Evolutionary conservation across 2,888 invertebrate genomes (phyloP), one percentile per base, ranked within the genome.

Genomic region (Dasysyrphus tricinctus): DNA sequence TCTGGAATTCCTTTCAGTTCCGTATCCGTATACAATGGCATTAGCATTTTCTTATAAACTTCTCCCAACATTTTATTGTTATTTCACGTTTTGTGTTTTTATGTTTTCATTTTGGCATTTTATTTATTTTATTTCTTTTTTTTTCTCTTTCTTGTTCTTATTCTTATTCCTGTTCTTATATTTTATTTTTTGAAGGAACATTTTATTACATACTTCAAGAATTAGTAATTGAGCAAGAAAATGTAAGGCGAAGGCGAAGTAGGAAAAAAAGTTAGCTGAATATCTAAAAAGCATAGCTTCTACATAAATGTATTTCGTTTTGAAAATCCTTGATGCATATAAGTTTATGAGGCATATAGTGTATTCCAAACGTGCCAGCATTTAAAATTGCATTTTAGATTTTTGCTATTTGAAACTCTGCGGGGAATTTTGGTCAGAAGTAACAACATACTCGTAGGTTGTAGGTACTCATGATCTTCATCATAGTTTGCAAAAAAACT

Each of bases 71-170:
- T 78, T 80, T 84, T 84, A 84, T 80, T 80, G 84, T 84, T 80
- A 80, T 80, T 80, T 84, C 70, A 72, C 57, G 80, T 80, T 84
- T 74, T 75, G 70, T 70, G 63, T 77, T 81, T 81, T 81, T 84
- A 80, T 84, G 83, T 80, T 84, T 84, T 80, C 75, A 84, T 84
- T 76, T 80, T 69, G 37, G 69, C 37, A 47, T 73, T 75, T 67
- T 75, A 47, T 59, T 80, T 70, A 61, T 69, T 49, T 65, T 72
- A 29, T 82, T 74, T 54, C n/a, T 73, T 57, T 67, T 16, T 16
- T 34, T 16, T 57, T 16, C 16, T 42, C 44, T 44, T 14, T 44
- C n/a, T 14, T 29, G 14, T 67, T 70, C 11, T 54, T 54, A 24
- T 70, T 49, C 34, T 44, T 72, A 34, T 82, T 73, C 67, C 19